phyloP scores from a whole-genome alignment of 2,113 vertebrate genomes.

The Campylorhamphus procurvoides region DNA sequence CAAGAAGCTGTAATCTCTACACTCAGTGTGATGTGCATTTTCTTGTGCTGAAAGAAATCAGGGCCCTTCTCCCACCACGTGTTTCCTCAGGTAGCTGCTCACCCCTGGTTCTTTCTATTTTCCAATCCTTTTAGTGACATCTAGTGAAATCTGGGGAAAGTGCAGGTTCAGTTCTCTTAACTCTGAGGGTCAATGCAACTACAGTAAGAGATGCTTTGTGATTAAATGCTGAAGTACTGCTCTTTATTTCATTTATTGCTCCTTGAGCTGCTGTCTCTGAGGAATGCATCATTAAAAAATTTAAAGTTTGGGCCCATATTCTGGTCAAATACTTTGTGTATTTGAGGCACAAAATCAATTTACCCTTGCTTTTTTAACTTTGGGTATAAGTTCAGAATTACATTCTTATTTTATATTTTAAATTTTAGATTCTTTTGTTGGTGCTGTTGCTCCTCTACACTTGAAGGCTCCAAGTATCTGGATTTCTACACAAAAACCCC shows the following conservation, averaged over 20 bases:
- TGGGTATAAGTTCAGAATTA: background rate
- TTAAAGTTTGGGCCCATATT: background rate
- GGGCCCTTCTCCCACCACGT: background rate
- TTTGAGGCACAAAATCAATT: background rate
- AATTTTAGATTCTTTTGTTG: background rate
- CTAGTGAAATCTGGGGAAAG: conserved; percentile 59
- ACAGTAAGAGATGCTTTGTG: fast-evolving
- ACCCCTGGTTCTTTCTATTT: fast-evolving
- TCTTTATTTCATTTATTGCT: background rate
- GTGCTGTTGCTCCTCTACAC: background rate
- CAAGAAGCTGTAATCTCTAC: background rate
- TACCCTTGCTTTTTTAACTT: background rate
- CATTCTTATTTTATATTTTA: background rate
- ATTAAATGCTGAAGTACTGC: fast-evolving
- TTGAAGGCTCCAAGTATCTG: background rate
- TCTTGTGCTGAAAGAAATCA: background rate
- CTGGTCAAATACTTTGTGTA: background rate
- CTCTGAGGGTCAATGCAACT: background rate
- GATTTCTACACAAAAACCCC: background rate
- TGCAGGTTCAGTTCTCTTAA: background rate
- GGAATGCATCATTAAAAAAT: background rate
- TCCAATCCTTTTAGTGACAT: conserved; percentile 66
- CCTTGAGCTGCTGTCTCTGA: background rate
- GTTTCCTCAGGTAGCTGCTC: background rate
- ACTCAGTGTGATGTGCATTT: fast-evolving